A percentile compares a stretch with the other conserved stretches of the same genome.
These are phyloP conservation scores for Drosophila buzzatii DNA, from an alignment of 2,888 invertebrate genomes.

Conservation along the genomic window DNA sequence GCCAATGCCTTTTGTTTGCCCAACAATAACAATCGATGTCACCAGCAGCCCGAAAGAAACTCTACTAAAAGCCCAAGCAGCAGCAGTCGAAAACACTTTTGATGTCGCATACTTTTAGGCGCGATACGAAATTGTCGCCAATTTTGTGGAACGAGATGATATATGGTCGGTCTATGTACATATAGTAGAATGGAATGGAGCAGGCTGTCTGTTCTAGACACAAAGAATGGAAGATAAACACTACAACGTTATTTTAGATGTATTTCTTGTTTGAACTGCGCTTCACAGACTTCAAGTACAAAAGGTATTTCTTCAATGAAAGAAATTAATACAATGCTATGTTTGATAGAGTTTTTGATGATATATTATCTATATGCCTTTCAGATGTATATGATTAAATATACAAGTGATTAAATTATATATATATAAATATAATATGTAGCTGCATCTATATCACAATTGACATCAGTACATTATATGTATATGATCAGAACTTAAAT, in stretches of 20 bases:
- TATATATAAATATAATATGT: too few species aligned
- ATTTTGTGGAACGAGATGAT: slow-evolving; percentile 36
- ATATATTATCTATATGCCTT: too few species aligned
- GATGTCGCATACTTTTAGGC: slow-evolving; percentile 71
- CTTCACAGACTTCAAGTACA: slow-evolving; percentile 12
- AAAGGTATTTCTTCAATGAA: background rate
- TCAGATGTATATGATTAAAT: too few species aligned
- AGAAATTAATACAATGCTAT: background rate
- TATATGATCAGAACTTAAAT: too few species aligned
- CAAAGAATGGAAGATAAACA: slow-evolving; percentile 43
- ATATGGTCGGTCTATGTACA: slow-evolving; percentile 29
- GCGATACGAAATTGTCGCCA: slow-evolving; percentile 35
- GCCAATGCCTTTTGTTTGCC: slow-evolving; percentile 69
- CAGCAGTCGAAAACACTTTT: slow-evolving; percentile 35
- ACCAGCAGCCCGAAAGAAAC: slow-evolving; percentile 40
- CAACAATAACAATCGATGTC: slow-evolving; percentile 81
- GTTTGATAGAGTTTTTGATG: too few species aligned
- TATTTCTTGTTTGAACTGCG: slow-evolving; percentile 28
- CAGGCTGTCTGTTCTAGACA: slow-evolving; percentile 31
- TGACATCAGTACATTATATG: too few species aligned
- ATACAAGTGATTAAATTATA: too few species aligned
- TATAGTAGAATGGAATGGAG: slow-evolving; percentile 1
- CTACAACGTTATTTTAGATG: slow-evolving; percentile 7
- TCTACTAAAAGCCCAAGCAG: slow-evolving; percentile 47
- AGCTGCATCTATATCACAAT: too few species aligned